Evolutionary conservation across 1,140 invertebrate species (phyloP), one percentile per base, ranked within the genome.

Genomic region (Drosophila seguyi): DNA sequence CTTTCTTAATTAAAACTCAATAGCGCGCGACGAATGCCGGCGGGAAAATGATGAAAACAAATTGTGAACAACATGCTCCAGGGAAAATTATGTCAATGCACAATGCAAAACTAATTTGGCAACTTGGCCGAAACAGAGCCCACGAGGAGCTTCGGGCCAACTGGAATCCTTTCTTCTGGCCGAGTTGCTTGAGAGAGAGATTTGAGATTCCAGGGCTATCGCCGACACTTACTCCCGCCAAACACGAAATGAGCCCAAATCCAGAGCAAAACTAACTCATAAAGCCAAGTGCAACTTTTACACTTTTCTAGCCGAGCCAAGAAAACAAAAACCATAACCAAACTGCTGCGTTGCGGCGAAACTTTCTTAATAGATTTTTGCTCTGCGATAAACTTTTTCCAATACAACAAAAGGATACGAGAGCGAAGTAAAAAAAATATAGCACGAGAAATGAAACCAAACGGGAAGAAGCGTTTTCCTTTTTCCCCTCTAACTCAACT

Each of bases 301-400:
- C 58, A 76, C 57, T 79, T 81, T 77, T 81, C 67, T 62, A 53
- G 60, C 56, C 44, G 13, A 25, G 66, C 38, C 42, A 65, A 74
- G 81, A 85, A 81, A 78, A 76, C 74, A 83, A 82, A 78, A 82
- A 68, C 73, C 69, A 59, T 73, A 82, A 73, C 72, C 69, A 72
- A 86, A 82, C 82, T 86, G 82, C 82, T 85, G 82, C 75, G 79
- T 76, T 84, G 84, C 83, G 81, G 84, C 80, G 80, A 82, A 87
- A 90, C 85, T 90, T 90, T 90, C 85, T 90, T 90, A 90, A 90
- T 90, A 90, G 85, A 84, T 90, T 90, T 90, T 74, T 85, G 65
- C 84, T 67, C 75, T 75, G 78, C 63, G 85, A 88, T 85, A 90
- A 90, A 90, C 53, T 90, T 88, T 82, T 80, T 69, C 66, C 65